Evolutionary conservation across 2,797 vertebrate species (phyloP).

Genomic region (Melanotaenia trifasciata): DNA sequence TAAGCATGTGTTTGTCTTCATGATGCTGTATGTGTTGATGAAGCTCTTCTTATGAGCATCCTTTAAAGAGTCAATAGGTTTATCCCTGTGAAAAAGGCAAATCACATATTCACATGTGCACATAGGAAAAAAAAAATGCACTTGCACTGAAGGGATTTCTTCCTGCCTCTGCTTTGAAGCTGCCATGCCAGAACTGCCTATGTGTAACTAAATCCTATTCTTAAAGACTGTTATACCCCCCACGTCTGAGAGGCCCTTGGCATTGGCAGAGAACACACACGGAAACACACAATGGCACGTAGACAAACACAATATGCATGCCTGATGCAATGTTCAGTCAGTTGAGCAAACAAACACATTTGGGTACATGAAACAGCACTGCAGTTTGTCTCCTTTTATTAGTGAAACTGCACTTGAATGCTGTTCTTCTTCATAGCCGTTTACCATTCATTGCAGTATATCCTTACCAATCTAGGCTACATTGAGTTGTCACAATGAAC

Average conservation of each 20-base stretch:
- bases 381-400: constrained; percentile 57
- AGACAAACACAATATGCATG: constrained; percentile 75
- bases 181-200: constrained; percentile 63
- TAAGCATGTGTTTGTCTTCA: constrained; percentile 20
- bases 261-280: constrained; percentile 58
- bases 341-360: constrained; percentile 70
- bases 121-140: constrained; percentile 46
- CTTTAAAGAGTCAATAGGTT: constrained; percentile 37
- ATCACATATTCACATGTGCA: constrained; percentile 43
- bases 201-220: constrained; percentile 80
- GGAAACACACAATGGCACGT: constrained; percentile 54
- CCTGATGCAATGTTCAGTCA: constrained; percentile 80
- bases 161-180: constrained; percentile 74
- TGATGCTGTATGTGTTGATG: constrained; percentile 8
- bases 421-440: constrained; percentile 41
- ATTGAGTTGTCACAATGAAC: constrained; percentile 36
- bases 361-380: constrained; percentile 57
- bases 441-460: constrained; percentile 38
- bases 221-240: constrained; percentile 78
- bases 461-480: constrained; percentile 9
- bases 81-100: constrained; percentile 50
- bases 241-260: constrained; percentile 70
- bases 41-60: constrained; percentile 49
- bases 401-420: constrained; percentile 45
- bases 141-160: constrained; percentile 49